phyloP scores from a whole-genome alignment of 2,113 vertebrate species.

The Procavia capensis region DNA sequence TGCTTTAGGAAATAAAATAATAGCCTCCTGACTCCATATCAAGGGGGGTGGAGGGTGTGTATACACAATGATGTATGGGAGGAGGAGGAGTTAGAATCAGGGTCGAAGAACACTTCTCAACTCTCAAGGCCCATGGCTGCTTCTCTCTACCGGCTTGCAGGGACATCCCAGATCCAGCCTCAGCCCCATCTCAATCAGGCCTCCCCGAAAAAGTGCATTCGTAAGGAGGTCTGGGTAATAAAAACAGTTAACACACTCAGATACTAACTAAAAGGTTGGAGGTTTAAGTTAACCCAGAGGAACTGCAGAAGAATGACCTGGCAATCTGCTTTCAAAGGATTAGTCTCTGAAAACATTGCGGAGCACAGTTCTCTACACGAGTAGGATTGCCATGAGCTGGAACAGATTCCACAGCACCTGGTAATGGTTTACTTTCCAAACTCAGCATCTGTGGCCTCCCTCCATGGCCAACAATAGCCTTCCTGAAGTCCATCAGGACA shows the following conservation, averaged over 20 bases:
- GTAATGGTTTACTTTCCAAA: not conserved
- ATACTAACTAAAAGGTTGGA: too few species aligned
- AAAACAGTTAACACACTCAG: too few species aligned
- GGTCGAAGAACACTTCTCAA: not conserved
- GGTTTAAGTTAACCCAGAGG: too few species aligned
- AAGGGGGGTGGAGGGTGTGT: accelerated
- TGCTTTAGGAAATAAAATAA: not conserved
- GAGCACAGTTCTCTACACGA: too few species aligned
- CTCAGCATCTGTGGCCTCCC: not conserved
- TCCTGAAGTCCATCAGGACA: not conserved
- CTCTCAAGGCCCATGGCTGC: not conserved
- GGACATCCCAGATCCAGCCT: too few species aligned
- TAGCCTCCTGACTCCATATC: not conserved
- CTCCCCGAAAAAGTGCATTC: not conserved
- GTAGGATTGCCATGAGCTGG: too few species aligned
- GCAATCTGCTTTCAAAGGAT: too few species aligned
- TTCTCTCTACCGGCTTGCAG: not conserved
- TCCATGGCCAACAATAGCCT: not conserved
- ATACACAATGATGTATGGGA: accelerated
- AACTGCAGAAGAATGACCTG: too few species aligned
- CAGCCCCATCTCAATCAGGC: not conserved
- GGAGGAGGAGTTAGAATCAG: accelerated
- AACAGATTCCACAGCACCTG: too few species aligned
- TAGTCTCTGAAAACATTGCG: too few species aligned
- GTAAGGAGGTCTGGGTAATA: too few species aligned